These are phyloP conservation scores for Heloderma charlesbogerti DNA, from an alignment of 2,113 vertebrate species.

Conservation along the genomic window DNA sequence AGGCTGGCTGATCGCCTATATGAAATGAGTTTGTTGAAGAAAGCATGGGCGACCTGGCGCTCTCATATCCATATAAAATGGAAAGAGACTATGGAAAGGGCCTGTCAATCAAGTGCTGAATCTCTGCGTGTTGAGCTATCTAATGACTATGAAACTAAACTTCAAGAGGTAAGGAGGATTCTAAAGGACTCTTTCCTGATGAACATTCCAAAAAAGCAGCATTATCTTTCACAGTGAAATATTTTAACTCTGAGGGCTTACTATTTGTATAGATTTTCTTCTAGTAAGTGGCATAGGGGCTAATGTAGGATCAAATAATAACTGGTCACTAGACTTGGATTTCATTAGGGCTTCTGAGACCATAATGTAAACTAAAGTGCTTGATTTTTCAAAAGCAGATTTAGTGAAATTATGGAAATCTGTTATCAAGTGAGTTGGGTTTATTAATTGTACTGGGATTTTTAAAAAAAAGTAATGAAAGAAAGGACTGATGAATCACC, in stretches of 20 bases:
- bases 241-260: neutral
- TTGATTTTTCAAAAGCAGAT: neutral
- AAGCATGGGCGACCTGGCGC: slow-evolving; percentile 88
- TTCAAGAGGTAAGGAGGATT: slow-evolving; percentile 81
- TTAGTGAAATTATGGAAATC: neutral
- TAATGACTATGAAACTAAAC: slow-evolving; percentile 86
- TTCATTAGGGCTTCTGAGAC: neutral
- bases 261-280: neutral
- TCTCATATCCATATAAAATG: slow-evolving; percentile 81
- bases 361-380: neutral
- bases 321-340: neutral
- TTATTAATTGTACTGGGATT: neutral
- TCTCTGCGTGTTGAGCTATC: slow-evolving; percentile 90
- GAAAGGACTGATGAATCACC: neutral
- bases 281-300: neutral
- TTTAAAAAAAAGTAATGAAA: neutral
- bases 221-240: neutral
- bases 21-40: slow-evolving; percentile 84
- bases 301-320: neutral
- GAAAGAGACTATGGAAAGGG: slow-evolving; percentile 88
- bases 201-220: slow-evolving; percentile 7
- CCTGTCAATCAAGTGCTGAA: slow-evolving; percentile 89
- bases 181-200: neutral
- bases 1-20: slow-evolving; percentile 86
- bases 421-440: neutral